phyloP scores from a whole-genome alignment of 2,888 invertebrate genomes.

The Archips xylosteana region DNA sequence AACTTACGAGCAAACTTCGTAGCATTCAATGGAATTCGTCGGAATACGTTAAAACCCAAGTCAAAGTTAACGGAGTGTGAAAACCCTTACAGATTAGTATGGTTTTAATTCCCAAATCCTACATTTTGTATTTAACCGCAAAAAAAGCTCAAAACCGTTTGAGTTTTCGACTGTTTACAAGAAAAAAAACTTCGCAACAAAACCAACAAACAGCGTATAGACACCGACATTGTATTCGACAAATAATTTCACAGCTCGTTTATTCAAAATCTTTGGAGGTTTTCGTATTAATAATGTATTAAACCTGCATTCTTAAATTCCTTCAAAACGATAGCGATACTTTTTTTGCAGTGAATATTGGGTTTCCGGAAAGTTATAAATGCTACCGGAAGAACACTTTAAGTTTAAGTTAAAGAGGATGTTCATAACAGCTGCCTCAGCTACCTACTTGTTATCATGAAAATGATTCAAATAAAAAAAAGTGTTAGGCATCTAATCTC shows the following conservation, averaged over 20 bases:
- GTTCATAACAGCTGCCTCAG: not conserved
- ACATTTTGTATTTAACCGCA: constrained; percentile 11
- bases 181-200: constrained; percentile 17
- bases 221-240: constrained; percentile 48
- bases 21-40: constrained; percentile 29
- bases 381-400: constrained; percentile 27
- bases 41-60: constrained; percentile 20
- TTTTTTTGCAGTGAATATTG: not conserved
- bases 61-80: constrained; percentile 32
- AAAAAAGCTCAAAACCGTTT: constrained; percentile 35
- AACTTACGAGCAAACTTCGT: not conserved
- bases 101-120: constrained; percentile 30
- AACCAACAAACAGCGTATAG: constrained; percentile 24
- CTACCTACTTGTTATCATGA: not conserved
- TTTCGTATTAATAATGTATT: constrained; percentile 24
- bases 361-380: constrained; percentile 27
- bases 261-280: constrained; percentile 43
- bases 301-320: constrained; percentile 16
- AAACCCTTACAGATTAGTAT: constrained; percentile 38
- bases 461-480: not conserved
- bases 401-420: constrained; percentile 1
- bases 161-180: constrained; percentile 21
- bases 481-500: constrained; percentile 23
- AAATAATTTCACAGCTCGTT: constrained; percentile 58
- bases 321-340: constrained; percentile 10